Percentiles rank a stretch among this genome's conserved stretches.
Evolutionary conservation across 2,797 vertebrate genomes (phyloP).

Genomic region (Pteropus rufus): DNA sequence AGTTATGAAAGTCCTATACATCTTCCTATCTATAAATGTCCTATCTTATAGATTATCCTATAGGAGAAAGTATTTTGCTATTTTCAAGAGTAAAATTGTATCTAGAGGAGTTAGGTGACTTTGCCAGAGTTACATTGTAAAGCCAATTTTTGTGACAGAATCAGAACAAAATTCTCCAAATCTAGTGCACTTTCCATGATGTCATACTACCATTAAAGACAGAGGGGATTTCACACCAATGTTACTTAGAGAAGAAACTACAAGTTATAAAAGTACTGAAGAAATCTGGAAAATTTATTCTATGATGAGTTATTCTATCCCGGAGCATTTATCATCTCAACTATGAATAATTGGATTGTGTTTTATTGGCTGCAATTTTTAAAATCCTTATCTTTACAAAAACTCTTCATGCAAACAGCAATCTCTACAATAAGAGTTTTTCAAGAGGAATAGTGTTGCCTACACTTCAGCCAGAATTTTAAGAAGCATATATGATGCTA

Average conservation of each 20-base stretch:
- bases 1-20: neutral
- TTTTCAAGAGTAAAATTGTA: neutral
- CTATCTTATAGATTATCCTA: neutral
- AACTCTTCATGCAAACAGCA: neutral
- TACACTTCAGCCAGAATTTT: neutral
- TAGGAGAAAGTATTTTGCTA: neutral
- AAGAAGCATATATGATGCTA: neutral
- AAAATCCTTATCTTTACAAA: neutral
- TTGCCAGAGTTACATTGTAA: neutral
- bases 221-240: neutral
- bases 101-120: neutral
- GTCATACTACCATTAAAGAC: neutral
- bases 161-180: neutral
- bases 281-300: neutral
- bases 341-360: neutral
- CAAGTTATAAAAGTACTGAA: neutral
- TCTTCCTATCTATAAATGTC: neutral
- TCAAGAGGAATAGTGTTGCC: neutral
- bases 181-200: neutral
- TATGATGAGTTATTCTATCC: neutral
- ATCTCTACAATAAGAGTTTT: neutral
- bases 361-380: neutral
- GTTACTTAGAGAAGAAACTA: neutral
- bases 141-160: neutral
- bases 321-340: neutral